phyloP scores from a whole-genome alignment of 1,140 invertebrate genomes.

The Drepana arcuata region DNA sequence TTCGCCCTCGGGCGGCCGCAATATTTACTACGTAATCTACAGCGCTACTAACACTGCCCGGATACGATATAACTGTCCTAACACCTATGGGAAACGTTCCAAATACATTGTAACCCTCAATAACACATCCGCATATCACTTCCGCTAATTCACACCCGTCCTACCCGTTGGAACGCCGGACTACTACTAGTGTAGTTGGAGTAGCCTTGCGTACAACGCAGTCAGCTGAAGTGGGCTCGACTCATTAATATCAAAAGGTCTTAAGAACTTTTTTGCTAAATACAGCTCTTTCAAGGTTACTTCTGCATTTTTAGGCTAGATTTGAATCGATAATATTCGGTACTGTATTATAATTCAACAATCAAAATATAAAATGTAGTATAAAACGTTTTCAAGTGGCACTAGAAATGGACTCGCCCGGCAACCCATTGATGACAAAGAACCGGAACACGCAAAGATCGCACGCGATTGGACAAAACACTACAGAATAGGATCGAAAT shows the following conservation, averaged over 20 bases:
- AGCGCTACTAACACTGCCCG: slow-evolving; percentile 18
- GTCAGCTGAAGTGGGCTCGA: slow-evolving; percentile 73
- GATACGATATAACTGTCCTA: slow-evolving; percentile 19
- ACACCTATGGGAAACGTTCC: slow-evolving; percentile 54
- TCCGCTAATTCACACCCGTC: slow-evolving; percentile 38
- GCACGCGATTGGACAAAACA: slow-evolving; percentile 68
- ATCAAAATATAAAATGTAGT: slow-evolving; percentile 47
- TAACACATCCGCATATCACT: slow-evolving; percentile 48
- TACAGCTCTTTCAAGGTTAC: no score
- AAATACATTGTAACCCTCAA: slow-evolving; percentile 49
- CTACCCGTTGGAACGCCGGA: slow-evolving; percentile 48
- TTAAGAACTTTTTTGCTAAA: slow-evolving; percentile 41
- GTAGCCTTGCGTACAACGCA: slow-evolving; percentile 71
- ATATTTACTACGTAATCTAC: slow-evolving; percentile 4
- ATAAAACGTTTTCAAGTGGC: slow-evolving; percentile 43
- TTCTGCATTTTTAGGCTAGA: no score
- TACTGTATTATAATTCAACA: no score
- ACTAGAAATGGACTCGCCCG: slow-evolving; percentile 65
- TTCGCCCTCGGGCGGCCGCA: slow-evolving; percentile 18
- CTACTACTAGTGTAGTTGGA: slow-evolving; percentile 69
- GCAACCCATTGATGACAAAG: slow-evolving; percentile 75
- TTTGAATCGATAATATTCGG: no score
- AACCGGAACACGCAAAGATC: slow-evolving; percentile 72
- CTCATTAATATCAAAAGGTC: slow-evolving; percentile 62
- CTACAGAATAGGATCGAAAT: slow-evolving; percentile 69